A percentile compares a stretch with the other conserved stretches of the same genome.
Conservation (phyloP, 2,888 invertebrate species). For the Penaeus monodon region DNA sequence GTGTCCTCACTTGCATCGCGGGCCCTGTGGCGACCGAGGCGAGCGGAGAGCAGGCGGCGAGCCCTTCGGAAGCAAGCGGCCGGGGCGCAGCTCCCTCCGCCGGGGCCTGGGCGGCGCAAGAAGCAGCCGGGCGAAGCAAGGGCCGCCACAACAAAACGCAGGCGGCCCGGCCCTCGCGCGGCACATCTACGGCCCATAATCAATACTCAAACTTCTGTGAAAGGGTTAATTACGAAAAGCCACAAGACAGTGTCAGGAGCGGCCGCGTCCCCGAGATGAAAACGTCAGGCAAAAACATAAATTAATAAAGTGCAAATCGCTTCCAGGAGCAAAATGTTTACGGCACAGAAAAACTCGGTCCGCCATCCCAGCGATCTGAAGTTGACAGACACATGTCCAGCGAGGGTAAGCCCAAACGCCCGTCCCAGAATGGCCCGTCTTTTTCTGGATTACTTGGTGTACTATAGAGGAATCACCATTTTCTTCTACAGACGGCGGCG, state of each 20-base stretch:
- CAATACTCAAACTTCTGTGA: conserved; percentile 49
- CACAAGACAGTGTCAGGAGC: conserved; percentile 13
- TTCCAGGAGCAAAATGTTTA: conserved; percentile 37
- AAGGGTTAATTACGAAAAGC: conserved; percentile 45
- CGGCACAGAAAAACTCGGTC: conserved; percentile 45
- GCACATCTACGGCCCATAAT: conserved; percentile 17
- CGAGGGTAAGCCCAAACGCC: conserved; percentile 52
- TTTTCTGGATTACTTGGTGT: conserved; percentile 53
- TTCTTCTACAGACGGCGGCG: conserved; percentile 9
- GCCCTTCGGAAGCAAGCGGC: too few relatives aligned
- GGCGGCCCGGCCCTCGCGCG: too few relatives aligned
- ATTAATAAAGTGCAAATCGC: conserved; percentile 11
- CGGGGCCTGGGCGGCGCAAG: too few relatives aligned
- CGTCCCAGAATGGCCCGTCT: conserved; percentile 56
- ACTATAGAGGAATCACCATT: conserved; percentile 12
- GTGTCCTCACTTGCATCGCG: too few relatives aligned
- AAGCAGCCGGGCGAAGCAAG: too few relatives aligned
- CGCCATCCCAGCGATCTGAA: conserved; percentile 54
- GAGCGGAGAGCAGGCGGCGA: too few relatives aligned
- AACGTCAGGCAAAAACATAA: conserved; percentile 6
- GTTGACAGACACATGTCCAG: conserved; percentile 58
- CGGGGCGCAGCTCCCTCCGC: too few relatives aligned
- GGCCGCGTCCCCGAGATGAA: neutral
- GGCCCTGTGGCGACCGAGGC: too few relatives aligned
- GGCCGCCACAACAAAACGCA: too few relatives aligned